Base-by-base conservation (phyloP, 2,888 invertebrate genomes). In the Dynastes maya region DNA sequence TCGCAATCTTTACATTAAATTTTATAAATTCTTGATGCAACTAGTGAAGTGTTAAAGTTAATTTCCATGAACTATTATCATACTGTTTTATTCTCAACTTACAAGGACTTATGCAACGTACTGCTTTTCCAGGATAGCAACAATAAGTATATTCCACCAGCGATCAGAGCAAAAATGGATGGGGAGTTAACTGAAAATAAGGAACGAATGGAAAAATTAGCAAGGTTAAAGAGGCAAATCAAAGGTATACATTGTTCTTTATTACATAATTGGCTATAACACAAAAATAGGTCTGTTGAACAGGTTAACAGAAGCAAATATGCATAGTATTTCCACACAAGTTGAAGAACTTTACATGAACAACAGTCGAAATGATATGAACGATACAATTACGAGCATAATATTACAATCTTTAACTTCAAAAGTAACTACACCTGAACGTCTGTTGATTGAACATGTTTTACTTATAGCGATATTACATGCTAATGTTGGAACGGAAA, bases 401-500 rank as follows among this genome's bases (percentile, higher is more conserved):
- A 92, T 96, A 85, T 86, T 92, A 70, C 95, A 95, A 64, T 93
- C 95, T 0, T 88, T 95, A 0, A 90, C 96, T 0, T 89, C 91
- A 0, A 86, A 90, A 2, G 90, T 92, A 0, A 84, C 90, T 29
- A 91, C 94, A 1, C 94, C 96, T 0, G 95, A 95, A 83, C 89
- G 96, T 37, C 90, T 98, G 85, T 90, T 96, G 0, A 92, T 95
- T 22, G 98, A 98, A 84, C 95, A 97, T 85, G 93, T 95, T 40
- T 93, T 97, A 83, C 87, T 98, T 0, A 90, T 98, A 13, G 92
- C 96, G 0, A 92, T 96, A 80, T 88, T 98, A 45, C 97, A 98
- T 88, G 95, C 96, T 0, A 97, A 97, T 87, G 92, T 98, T 55
- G 98, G 96, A 13, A 93, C 93, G 2, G 98, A 99, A 92, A 93